phyloP scores from a whole-genome alignment of 2,113 vertebrate genomes.

The Phrynosoma platyrhinos region DNA sequence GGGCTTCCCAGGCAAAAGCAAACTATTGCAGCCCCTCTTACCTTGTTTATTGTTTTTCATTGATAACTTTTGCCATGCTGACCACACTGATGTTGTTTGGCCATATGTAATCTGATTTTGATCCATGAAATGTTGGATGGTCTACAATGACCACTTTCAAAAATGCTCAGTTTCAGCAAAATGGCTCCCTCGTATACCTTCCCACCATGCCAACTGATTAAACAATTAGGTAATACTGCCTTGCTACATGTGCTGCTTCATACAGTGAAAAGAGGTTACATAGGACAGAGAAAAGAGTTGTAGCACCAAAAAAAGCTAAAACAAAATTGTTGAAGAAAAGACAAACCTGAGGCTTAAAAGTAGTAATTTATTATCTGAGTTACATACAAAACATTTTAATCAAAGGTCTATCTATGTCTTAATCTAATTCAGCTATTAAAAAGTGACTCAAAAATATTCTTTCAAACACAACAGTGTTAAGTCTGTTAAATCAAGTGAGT shows the following conservation, averaged over 20 bases:
- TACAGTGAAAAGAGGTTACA: neutral
- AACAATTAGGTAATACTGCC: neutral
- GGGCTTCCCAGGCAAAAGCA: no score
- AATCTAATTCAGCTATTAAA: neutral
- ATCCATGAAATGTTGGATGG: no score
- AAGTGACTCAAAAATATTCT: neutral
- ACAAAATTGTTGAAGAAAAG: neutral
- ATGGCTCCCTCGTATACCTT: neutral
- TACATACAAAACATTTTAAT: neutral
- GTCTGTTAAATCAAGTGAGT: neutral
- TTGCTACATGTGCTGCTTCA: neutral
- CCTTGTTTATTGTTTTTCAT: no score
- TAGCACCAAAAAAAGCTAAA: neutral
- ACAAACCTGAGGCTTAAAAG: neutral
- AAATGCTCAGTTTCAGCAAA: neutral
- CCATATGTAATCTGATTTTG: no score
- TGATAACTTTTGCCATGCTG: no score
- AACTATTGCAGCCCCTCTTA: no score
- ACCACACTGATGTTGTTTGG: no score
- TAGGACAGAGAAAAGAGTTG: neutral
- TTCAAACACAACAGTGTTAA: neutral
- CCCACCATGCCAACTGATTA: neutral
- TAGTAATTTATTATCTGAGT: neutral
- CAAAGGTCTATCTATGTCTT: neutral
- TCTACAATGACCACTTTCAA: no score